phyloP scores from a whole-genome alignment of 1,140 invertebrate genomes.

The Melipona quadrifasciata region DNA sequence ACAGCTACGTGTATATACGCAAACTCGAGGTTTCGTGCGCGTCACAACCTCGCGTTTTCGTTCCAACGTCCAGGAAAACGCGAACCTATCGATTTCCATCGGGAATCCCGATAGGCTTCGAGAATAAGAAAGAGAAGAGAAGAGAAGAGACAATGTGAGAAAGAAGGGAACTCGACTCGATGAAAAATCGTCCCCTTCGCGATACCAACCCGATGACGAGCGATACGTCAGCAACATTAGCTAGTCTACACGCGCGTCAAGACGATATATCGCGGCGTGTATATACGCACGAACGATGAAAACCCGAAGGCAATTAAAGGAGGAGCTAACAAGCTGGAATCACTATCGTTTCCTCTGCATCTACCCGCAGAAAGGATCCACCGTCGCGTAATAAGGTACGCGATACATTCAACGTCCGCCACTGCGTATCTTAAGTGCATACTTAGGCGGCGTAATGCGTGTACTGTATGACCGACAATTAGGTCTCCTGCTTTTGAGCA shows the following conservation, averaged over 20 bases:
- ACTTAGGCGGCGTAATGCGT: slow-evolving; percentile 60
- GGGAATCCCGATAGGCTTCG: too few relatives aligned
- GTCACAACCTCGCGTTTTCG: not conserved
- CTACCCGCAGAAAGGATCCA: slow-evolving; percentile 74
- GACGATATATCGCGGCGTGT: slow-evolving; percentile 65
- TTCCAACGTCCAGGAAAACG: not conserved
- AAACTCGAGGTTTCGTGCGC: not conserved
- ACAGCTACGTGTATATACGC: not conserved
- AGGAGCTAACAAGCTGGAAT: slow-evolving; percentile 78
- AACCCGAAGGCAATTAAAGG: slow-evolving; percentile 76
- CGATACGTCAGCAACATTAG: slow-evolving; percentile 24
- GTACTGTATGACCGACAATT: slow-evolving; percentile 62
- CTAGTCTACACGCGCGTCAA: slow-evolving; percentile 52
- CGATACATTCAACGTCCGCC: slow-evolving; percentile 58
- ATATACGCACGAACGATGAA: slow-evolving; percentile 75
- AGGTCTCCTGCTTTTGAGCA: slow-evolving; percentile 33
- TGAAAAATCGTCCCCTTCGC: slow-evolving; percentile 18
- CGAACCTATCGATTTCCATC: slow-evolving; percentile 11
- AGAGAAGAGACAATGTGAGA: not conserved
- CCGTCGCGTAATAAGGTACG: slow-evolving; percentile 71
- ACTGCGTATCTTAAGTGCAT: slow-evolving; percentile 53
- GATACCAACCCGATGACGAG: slow-evolving; percentile 12
- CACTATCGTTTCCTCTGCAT: slow-evolving; percentile 79
- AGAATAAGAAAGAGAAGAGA: not conserved
- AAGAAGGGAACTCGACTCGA: not conserved